Percentiles rank a stretch among this genome's conserved stretches.
These are phyloP conservation scores for Hirudinaria manillensis DNA, from an alignment of 2,888 invertebrate species.

Conservation along the genomic window DNA sequence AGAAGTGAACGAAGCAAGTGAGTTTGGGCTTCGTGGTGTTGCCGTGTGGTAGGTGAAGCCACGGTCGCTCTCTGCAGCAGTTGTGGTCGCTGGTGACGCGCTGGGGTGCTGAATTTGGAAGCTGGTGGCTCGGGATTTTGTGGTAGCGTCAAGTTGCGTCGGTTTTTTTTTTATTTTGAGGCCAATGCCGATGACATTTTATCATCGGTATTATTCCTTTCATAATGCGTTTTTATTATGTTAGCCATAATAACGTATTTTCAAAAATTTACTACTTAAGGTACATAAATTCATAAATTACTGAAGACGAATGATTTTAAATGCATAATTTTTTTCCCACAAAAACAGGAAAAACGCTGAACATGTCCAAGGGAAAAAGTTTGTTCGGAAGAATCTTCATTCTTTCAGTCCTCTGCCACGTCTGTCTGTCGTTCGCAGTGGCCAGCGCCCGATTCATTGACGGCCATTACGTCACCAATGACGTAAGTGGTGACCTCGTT, in stretches of 20 bases:
- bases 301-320: no score
- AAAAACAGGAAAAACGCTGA: not conserved
- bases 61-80: not conserved
- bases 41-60: not conserved
- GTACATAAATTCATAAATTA: no score
- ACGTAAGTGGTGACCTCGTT: not conserved
- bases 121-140: not conserved
- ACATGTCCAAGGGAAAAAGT: not conserved
- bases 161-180: not conserved
- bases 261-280: no score
- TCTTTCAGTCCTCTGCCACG: constrained; percentile 5
- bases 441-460: constrained; percentile 5
- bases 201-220: no score
- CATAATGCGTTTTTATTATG: no score
- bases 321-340: no score
- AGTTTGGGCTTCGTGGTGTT: not conserved
- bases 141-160: not conserved
- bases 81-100: not conserved
- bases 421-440: constrained; percentile 1
- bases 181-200: not conserved
- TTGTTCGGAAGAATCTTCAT: not conserved
- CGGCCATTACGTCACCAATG: constrained; percentile 8
- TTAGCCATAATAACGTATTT: no score
- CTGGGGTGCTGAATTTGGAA: not conserved
- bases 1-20: not conserved